phyloP scores from a whole-genome alignment of 2,888 invertebrate genomes.

The Caenorhabditis sp. region DNA sequence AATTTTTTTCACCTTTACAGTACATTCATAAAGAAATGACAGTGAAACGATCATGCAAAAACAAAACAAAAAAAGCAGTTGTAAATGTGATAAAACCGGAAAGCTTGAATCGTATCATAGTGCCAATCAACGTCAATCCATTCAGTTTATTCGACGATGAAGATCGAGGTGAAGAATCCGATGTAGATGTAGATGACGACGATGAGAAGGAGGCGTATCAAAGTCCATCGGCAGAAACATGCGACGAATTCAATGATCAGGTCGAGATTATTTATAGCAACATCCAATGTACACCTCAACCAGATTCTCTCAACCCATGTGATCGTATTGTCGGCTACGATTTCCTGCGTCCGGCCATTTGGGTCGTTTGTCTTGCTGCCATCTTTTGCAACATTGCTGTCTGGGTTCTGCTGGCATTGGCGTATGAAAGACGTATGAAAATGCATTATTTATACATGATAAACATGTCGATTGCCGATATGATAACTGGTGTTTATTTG shows the following conservation, averaged over 20 bases:
- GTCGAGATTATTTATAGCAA: constrained; percentile 53
- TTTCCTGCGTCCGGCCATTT: constrained; percentile 78
- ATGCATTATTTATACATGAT: constrained; percentile 95
- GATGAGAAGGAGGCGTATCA: constrained; percentile 8
- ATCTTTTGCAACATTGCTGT: constrained; percentile 82
- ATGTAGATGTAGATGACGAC: not conserved
- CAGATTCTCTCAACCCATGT: constrained; percentile 86
- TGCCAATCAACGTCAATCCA: not conserved
- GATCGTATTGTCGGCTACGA: constrained; percentile 84
- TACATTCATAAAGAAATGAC: constrained; percentile 42
- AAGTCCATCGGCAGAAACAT: constrained; percentile 40
- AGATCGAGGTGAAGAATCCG: constrained; percentile 4
- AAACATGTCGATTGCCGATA: constrained; percentile 93
- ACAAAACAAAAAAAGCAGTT: constrained; percentile 12
- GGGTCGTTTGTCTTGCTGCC: constrained; percentile 93
- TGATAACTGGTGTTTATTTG: constrained; percentile 91
- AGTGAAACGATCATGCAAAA: constrained; percentile 45
- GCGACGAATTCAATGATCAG: constrained; percentile 39
- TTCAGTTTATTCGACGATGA: too few species aligned
- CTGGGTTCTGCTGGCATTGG: constrained; percentile 76
- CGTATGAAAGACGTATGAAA: constrained; percentile 77
- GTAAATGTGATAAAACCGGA: too few species aligned
- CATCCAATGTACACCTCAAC: constrained; percentile 75
- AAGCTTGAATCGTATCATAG: too few species aligned
- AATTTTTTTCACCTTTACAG: too few species aligned